Evolutionary conservation across 2,888 invertebrate genomes (phyloP), one percentile per base, ranked within the genome.

Genomic region (Odontothrips loti): DNA sequence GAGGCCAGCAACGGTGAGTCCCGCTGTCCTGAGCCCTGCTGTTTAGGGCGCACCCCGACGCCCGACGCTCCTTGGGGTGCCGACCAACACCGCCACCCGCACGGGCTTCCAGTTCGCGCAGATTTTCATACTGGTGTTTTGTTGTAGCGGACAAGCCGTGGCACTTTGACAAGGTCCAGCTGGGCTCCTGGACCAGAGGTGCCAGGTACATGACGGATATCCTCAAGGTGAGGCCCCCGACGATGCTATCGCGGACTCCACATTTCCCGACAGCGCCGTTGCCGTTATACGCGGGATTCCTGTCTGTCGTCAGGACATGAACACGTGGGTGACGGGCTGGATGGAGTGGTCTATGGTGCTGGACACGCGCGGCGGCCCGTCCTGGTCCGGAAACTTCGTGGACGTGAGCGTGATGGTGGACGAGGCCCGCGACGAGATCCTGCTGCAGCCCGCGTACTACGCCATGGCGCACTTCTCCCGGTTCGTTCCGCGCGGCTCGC

Each of bases 401-500:
- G 97, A 97, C 87, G 90, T 96, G 0, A 92, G 96, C 0, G 92
- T 97, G 80, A 88, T 94, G 82, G 90, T 93, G 0, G 91, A 92
- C 84, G 85, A 88, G 2, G 86, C 87, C 0, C 86, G 85, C 0
- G 91, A 92, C 82, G 94, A 95, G 87, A 95, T 96, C 86, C 94
- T 94, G 86, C 97, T 96, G 85, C 96, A 97, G 85, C 97, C 97
- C 0, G 93, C 94, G 90, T 97, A 90, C 87, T 97, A 97, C 86
- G 92, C 92, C 0, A 87, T 97, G 86, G 95, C 93, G 0, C 97
- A 97, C 86, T 92, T 93, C 85, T 91, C 93, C 75, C 93, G 91
- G 87, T 94, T 94, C 85, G 88, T 94, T 63, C 90, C 91, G 0
- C 89, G 90, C 84, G 91, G 89, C 27, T 94, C 94, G 0, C 81